phyloP scores from a whole-genome alignment of 2,797 vertebrate genomes.

The Miichthys miiuy region DNA sequence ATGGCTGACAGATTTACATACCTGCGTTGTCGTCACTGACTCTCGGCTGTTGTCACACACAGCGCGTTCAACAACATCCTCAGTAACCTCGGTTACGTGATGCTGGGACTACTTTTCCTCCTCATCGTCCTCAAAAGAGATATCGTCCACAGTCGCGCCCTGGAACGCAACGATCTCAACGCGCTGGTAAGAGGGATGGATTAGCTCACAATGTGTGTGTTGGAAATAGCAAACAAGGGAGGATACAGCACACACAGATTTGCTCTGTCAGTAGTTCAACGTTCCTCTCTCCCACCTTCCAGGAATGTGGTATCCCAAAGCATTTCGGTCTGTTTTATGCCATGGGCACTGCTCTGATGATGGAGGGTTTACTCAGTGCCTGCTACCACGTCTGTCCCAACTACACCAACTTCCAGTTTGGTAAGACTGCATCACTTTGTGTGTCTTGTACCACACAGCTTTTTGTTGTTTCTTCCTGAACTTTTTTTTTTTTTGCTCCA shows the following conservation, averaged over 20 bases:
- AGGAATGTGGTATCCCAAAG: slow-evolving; percentile 98
- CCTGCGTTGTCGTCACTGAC: neutral
- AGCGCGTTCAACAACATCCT: slow-evolving; percentile 99
- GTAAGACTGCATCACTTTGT: slow-evolving; percentile 73
- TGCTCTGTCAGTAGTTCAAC: neutral
- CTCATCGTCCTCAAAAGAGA: slow-evolving; percentile 94
- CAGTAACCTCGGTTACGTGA: slow-evolving; percentile 96
- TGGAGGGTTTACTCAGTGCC: slow-evolving; percentile 97
- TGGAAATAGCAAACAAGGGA: too few relatives aligned
- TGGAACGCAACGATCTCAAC: slow-evolving; percentile 85
- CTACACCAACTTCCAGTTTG: slow-evolving; percentile 99
- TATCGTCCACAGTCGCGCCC: slow-evolving; percentile 91
- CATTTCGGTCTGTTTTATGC: slow-evolving; percentile 98
- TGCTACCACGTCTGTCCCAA: slow-evolving; percentile 99
- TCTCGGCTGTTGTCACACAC: neutral
- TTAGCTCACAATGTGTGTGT: too few relatives aligned
- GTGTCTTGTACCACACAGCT: neutral
- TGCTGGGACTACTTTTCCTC: slow-evolving; percentile 96
- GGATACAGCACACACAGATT: neutral
- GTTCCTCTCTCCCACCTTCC: neutral
- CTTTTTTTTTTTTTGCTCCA: too few relatives aligned
- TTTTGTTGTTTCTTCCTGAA: neutral
- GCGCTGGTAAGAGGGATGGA: slow-evolving; percentile 85
- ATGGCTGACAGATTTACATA: neutral
- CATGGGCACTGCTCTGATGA: slow-evolving; percentile 98